Evolutionary conservation across 1,140 invertebrate genomes (phyloP), one percentile per base, ranked within the genome.

Genomic region (Orussus abietinus): DNA sequence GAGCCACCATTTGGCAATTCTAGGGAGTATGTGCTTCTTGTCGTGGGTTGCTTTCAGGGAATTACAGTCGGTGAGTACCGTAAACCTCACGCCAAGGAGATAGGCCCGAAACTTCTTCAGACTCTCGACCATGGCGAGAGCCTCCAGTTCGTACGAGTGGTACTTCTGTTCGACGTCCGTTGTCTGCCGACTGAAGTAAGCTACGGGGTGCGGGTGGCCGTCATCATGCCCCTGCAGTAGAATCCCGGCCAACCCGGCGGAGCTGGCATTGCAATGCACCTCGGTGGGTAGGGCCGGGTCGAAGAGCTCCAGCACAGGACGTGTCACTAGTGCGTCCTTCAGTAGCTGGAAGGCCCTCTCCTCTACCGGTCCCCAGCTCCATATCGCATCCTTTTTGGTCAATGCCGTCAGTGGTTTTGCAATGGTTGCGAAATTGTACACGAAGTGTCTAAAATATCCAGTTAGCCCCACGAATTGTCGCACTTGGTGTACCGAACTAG

Each of bases 391-490:
- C 28, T 59, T 64, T 22, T 47, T 56, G 29, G 60, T 18, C 11
- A 66, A 40, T 14, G 53, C 31, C 18, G 54, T 60, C 5, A 67
- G 35, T 0, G 57, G 57, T 45, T 38, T 31, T 9, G 56, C 55
- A 17, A 58, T 53, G 6, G 50, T 1, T 1, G 60, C 56, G 34
- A 55, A 64, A 17, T 51, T 42, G 40, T 45, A 30, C 7, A 67
- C 45, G 47, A 70, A 72, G 26, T 54, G 46, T 28, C 59, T 41
- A 49, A 68, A 70, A 44, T 57, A 71, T 13, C 48, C 50, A 4
- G 51, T 36, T 9, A 76, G 42, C 11, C 75, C 71, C 4, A 74
- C 37, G 33, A 76, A 72, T 30, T 45, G 42, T 28, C 62, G 41
- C 1, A 76, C 30, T 14, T 59, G 38, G 21, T 61, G 51, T 11